Percentiles rank a stretch among this genome's conserved stretches.
These are phyloP conservation scores for Sylvilagus bachmani DNA, from an alignment of 2,113 vertebrate genomes.

Conservation along the genomic window DNA sequence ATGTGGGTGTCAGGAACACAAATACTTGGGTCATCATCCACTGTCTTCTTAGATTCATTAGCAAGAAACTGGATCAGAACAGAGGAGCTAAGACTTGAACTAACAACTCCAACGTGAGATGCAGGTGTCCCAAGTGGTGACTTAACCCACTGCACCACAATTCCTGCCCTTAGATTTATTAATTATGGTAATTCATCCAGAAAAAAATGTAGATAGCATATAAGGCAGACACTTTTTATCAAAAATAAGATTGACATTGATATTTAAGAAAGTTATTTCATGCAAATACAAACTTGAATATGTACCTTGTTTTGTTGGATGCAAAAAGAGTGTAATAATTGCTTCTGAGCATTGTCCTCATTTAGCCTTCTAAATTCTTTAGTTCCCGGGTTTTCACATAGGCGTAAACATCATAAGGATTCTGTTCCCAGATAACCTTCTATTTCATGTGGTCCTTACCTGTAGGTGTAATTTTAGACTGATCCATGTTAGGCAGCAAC, in stretches of 20 bases:
- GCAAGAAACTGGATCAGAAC: no score
- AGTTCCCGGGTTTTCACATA: background rate
- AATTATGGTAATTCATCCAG: background rate
- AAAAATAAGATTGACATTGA: background rate
- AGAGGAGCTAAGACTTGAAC: no score
- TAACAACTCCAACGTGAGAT: no score
- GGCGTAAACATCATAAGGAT: background rate
- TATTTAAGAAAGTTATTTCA: background rate
- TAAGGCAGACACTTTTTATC: background rate
- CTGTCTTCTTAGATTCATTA: no score
- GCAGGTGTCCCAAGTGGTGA: no score
- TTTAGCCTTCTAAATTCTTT: constrained; percentile 24
- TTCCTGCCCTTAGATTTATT: background rate
- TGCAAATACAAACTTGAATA: background rate
- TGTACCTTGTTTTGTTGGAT: constrained; percentile 45
- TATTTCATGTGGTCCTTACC: background rate
- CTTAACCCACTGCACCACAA: no score
- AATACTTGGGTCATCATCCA: no score
- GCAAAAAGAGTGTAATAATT: constrained; percentile 73
- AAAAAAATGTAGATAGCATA: background rate
- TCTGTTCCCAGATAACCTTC: background rate
- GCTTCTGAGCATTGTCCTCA: background rate
- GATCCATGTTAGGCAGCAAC: background rate
- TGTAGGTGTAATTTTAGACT: constrained; percentile 49
- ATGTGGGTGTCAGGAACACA: no score